Conservation (phyloP, 1,140 invertebrate genomes). For the Rhopalosiphum maidis region DNA sequence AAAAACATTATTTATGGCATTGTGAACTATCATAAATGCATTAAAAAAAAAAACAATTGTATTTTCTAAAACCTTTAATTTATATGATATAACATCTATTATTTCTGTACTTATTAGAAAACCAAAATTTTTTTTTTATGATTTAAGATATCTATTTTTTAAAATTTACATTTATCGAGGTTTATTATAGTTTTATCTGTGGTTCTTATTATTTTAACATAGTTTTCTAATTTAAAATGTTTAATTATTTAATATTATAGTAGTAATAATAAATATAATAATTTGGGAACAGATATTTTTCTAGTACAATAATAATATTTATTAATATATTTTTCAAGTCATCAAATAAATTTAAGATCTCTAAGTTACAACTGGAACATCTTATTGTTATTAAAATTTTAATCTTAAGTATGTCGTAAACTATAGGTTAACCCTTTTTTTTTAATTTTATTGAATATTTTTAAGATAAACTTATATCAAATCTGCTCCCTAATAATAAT, state of each 20-base stretch:
- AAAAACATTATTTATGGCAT: neutral
- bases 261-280: conserved; percentile 2
- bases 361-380: neutral
- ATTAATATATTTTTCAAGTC: neutral
- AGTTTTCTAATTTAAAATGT: neutral
- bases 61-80: conserved; percentile 16
- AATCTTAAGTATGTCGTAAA: neutral
- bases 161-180: neutral
- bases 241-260: neutral
- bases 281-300: neutral
- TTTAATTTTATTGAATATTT: neutral
- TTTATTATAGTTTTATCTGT: neutral
- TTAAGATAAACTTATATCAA: neutral
- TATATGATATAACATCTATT: neutral
- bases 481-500: neutral
- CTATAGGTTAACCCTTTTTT: neutral
- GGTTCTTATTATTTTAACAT: neutral
- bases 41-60: neutral
- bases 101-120: neutral
- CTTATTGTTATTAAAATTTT: neutral
- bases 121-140: neutral
- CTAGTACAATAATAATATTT: neutral
- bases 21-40: neutral
- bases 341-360: neutral
- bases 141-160: neutral